Percentiles rank a stretch among this genome's conserved stretches.
These are phyloP conservation scores for fruit fly (Drosophila melanogaster) DNA, from an alignment of 1,140 invertebrate species.

Conservation along the genomic window DNA sequence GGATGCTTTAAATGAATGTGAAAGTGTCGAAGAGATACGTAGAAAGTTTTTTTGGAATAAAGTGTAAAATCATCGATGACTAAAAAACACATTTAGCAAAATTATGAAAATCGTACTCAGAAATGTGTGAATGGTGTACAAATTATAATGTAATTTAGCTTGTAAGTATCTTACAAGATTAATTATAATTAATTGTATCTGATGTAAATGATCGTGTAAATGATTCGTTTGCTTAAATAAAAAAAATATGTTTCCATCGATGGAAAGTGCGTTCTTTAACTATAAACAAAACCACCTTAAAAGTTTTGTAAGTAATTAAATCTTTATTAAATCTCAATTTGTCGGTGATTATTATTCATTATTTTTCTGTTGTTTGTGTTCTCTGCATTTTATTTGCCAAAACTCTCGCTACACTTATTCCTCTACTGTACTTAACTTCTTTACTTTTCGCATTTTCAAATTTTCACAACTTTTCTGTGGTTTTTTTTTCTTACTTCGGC, in stretches of 20 bases:
- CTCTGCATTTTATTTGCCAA: constrained; percentile 36
- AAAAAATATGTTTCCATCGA: not conserved
- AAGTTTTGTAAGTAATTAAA: constrained; percentile 74
- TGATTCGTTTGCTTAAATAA: not conserved
- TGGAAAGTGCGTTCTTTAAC: not conserved
- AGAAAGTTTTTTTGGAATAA: not conserved
- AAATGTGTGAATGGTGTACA: too few relatives aligned
- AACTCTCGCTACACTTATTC: constrained; percentile 63
- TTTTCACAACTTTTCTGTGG: constrained; percentile 47
- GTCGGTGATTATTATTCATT: constrained; percentile 81
- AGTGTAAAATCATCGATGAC: not conserved
- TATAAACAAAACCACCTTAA: not conserved
- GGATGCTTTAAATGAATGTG: constrained; percentile 4
- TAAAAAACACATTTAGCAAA: not conserved
- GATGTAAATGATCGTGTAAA: too few relatives aligned
- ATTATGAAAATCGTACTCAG: not conserved
- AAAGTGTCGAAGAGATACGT: constrained; percentile 1
- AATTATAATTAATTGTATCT: too few relatives aligned
- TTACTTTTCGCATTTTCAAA: constrained; percentile 44
- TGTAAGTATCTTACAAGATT: not conserved
- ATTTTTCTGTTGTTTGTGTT: constrained; percentile 45
- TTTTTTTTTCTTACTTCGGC: constrained; percentile 18
- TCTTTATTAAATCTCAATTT: constrained; percentile 82
- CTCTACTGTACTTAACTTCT: constrained; percentile 55
- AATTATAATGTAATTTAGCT: not conserved